Evolutionary conservation across 2,113 vertebrate species (phyloP).

Genomic region (Pituophis catenifer): DNA sequence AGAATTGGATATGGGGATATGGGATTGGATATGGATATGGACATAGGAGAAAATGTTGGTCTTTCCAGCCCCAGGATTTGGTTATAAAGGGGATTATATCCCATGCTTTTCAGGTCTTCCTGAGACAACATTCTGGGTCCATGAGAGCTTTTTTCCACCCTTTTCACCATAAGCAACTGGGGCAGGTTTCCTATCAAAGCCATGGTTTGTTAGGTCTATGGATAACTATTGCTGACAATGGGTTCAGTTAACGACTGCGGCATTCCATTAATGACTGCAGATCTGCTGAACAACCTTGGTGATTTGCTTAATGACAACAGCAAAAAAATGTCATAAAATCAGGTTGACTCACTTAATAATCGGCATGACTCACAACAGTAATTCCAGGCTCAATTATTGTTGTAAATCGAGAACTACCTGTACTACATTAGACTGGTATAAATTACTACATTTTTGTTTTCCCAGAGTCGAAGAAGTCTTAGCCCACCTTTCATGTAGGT

Average conservation of each 20-base stretch:
- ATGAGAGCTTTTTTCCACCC: not conserved
- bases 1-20: not conserved
- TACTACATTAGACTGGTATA: constrained; percentile 46
- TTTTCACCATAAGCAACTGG: not conserved
- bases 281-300: not conserved
- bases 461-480: constrained; percentile 18
- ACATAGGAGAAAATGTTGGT: not conserved
- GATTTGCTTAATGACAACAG: not conserved
- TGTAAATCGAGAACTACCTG: not conserved
- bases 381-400: not conserved
- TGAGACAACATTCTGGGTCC: not conserved
- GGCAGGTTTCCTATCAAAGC: not conserved
- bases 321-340: not conserved
- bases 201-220: not conserved
- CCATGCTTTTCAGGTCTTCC: not conserved
- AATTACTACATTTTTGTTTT: constrained; percentile 35
- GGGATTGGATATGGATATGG: too few species aligned
- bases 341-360: not conserved
- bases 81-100: not conserved
- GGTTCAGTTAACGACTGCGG: not conserved
- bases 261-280: not conserved
- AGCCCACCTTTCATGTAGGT: not conserved
- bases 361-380: not conserved
- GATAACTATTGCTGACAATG: not conserved
- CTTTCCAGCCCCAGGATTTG: not conserved